These are phyloP conservation scores for Myopa tessellatipennis DNA, from an alignment of 2,888 invertebrate species.

Conservation along the genomic window DNA sequence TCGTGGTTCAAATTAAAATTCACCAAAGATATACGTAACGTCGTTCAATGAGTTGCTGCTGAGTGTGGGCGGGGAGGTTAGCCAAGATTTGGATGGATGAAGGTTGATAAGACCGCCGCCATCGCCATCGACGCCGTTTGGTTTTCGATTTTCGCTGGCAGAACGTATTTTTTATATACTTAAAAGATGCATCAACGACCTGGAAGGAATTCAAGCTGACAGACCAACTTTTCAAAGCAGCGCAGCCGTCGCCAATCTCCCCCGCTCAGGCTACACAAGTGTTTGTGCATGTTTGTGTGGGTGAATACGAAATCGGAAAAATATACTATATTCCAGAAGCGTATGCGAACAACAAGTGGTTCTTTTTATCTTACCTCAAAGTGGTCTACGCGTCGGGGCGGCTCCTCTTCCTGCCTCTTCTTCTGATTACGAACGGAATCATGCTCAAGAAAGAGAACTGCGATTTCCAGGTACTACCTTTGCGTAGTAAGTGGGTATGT, in stretches of 20 bases:
- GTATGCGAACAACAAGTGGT: not conserved
- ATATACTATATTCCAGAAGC: not conserved
- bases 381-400: not conserved
- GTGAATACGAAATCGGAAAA: not conserved
- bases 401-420: not conserved
- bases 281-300: not conserved
- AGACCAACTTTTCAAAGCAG: constrained; percentile 51
- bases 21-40: not conserved
- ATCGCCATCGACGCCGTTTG: not conserved
- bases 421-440: not conserved
- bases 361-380: not conserved
- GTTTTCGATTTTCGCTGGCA: constrained; percentile 28
- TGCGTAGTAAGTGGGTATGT: too few relatives aligned
- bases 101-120: not conserved
- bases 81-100: not conserved
- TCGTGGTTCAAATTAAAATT: constrained; percentile 15
- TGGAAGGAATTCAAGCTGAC: constrained; percentile 58
- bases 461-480: not conserved
- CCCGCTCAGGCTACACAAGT: not conserved
- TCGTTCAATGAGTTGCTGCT: constrained; percentile 18
- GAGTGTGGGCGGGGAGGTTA: not conserved
- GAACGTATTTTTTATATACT: not conserved
- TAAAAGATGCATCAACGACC: constrained; percentile 53
- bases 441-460: not conserved
- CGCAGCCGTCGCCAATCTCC: not conserved